Evolutionary conservation across 2,888 invertebrate genomes (phyloP), one percentile per base, ranked within the genome.

Genomic region (Pasiphila rectangulata): DNA sequence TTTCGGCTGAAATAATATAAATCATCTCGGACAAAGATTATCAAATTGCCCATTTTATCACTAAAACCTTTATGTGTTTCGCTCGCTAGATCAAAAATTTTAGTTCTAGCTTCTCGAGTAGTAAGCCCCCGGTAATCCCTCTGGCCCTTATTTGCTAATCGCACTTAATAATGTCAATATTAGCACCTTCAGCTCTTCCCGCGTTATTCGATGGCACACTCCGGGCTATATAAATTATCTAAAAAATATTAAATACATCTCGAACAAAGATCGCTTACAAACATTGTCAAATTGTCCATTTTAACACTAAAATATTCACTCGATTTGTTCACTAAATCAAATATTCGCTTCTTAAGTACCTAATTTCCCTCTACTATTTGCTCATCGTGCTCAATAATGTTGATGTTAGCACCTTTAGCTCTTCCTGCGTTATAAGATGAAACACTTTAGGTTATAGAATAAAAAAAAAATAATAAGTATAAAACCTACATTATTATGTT

Each of bases 161-260:
- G 59, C 59, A 55, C 65, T 67, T 63, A 68, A 68, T 67, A 59
- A 60, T 57, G 67, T 69, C 66, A 71, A 72, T 67, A 69, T 69
- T 68, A 64, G 58, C 46, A 41, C 41, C 47, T 19, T 43, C 34
- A 61, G 52, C 58, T 59, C 58, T 60, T 60, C 47, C 32, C 6
- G 25, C 38, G 38, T 34, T 36, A 24, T 40, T 29, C 6, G 40
- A 46, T 30, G 36, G 21, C 29, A 35, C 23, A 46, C 24, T 27
- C 25, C 15, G 27, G 23, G 25, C 35, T 34, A 13, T 38, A 48
- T 21, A 35, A 43, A 44, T n/a, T n/a, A n/a, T n/a, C n/a, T n/a
- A n/a, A n/a, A n/a, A n/a, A n/a, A n/a, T n/a, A n/a, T n/a, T n/a
- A n/a, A n/a, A n/a, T n/a, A n/a, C n/a, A n/a, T n/a, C n/a, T n/a